Evolutionary conservation across 2,888 invertebrate genomes (phyloP), one percentile per base, ranked within the genome.

Genomic region (Margaritifera margaritifera): DNA sequence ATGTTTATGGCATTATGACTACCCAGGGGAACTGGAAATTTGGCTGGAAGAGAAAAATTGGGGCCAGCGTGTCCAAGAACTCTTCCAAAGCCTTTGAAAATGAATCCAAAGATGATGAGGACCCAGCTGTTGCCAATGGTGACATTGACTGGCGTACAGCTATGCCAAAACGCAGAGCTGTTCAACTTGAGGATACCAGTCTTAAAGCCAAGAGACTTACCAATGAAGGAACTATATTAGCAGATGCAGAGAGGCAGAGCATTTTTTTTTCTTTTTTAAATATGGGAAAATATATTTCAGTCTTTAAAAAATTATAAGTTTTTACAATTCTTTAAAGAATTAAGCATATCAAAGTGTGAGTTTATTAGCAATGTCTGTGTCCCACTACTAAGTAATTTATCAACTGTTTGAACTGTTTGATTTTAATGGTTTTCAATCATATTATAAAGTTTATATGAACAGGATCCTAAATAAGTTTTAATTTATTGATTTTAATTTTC

Each of bases 21-120:
- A 54, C 52, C 50, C n/a, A 25, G 22, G 31, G 31, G 22, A 56
- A 22, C n/a, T 62, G 62, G 20, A 25, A 74, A 68, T 89, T 89
- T 84, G 86, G 84, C 3, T 89, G 89, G 89, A 89, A 88, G 68
- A 78, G 86, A 62, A 89, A 89, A 73, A 71, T 79, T 66, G 88
- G 87, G 3, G 82, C 78, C 11, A 82, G 81, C n/a, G 82, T 89
- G 4, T 74, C 78, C 18, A 80, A 81, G 63, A 68, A 65, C 22
- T 74, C 75, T 18, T 76, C 80, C 2, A 62, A 62, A 57, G 76
- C 80, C n/a, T 89, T 89, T 80, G 81, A 83, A 69, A 65, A 74
- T 8, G 79, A 87, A 56, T 60, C 82, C 2, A 84, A 84, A 67
- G 85, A 84, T 65, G 83, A 83, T 27, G 82, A 81, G 20, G 81